Evolutionary conservation across 2,888 invertebrate genomes (phyloP).

Genomic region (Schizaphis graminum): DNA sequence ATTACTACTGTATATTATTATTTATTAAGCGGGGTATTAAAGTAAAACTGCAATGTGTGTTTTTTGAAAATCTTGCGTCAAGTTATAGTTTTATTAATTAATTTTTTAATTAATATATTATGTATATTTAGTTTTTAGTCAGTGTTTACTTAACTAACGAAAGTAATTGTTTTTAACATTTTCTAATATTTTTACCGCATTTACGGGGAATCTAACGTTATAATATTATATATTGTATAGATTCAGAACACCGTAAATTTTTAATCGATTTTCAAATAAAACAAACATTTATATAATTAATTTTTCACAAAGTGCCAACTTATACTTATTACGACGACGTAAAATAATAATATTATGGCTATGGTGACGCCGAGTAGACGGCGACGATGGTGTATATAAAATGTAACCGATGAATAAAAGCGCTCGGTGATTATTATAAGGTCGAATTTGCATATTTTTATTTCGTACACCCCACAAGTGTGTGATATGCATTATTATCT

Average conservation of each 20-base stretch:
- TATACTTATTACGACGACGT: not conserved
- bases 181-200: not conserved
- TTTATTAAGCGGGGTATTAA: not conserved
- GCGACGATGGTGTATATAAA: not conserved
- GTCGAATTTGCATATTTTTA: not conserved
- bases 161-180: not conserved
- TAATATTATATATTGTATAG: not conserved
- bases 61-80: not conserved
- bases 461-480: not conserved
- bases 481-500: not conserved
- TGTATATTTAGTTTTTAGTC: not conserved
- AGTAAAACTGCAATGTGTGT: not conserved
- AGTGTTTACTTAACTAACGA: not conserved
- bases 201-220: not conserved
- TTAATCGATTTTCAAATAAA: not conserved
- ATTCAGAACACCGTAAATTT: not conserved
- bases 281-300: constrained; percentile 3
- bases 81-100: not conserved
- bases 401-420: not conserved
- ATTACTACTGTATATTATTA: not conserved
- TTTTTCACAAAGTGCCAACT: not conserved
- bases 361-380: not conserved
- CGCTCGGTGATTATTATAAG: not conserved
- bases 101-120: not conserved
- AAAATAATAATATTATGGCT: not conserved